Evolutionary conservation across 92 coral and sea anemone species (phyloP).

Genomic region (Bergia puertoricense): DNA sequence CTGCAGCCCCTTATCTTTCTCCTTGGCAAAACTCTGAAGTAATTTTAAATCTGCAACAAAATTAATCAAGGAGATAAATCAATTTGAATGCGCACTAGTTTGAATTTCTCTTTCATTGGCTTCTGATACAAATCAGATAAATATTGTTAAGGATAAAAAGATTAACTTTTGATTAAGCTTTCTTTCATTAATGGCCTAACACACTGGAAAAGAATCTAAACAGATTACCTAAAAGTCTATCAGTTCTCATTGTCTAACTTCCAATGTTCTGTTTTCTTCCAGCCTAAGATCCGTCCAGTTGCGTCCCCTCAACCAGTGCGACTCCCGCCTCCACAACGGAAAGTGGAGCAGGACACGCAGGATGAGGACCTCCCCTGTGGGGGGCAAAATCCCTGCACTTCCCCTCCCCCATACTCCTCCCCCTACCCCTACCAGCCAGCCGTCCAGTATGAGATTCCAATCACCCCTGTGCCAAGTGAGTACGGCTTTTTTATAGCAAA

Average conservation of each 20-base stretch:
- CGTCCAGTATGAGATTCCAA: constrained; percentile 27
- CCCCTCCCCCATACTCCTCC: constrained; percentile 16
- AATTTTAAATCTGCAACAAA: too few species aligned
- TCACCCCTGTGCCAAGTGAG: constrained; percentile 35
- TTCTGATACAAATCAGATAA: too few species aligned
- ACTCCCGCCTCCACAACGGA: constrained; percentile 3
- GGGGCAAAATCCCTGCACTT: constrained; percentile 11
- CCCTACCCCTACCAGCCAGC: constrained; percentile 3
- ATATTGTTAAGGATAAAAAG: too few species aligned
- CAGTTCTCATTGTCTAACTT: background rate
- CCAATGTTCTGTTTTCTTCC: background rate
- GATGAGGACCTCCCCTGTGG: constrained; percentile 23
- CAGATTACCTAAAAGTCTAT: background rate
- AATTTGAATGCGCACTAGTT: too few species aligned
- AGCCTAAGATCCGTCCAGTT: constrained; percentile 27
- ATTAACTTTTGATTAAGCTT: too few species aligned
- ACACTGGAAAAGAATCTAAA: too few species aligned
- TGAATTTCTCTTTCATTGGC: too few species aligned
- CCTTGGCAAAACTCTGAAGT: too few species aligned
- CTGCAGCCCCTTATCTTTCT: too few species aligned
- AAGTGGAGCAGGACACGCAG: background rate
- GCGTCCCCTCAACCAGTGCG: constrained; percentile 43
- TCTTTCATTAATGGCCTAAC: too few species aligned
- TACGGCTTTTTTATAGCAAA: background rate
- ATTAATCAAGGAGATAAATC: too few species aligned